Conservation (phyloP, 2,113 vertebrate species). For the Pycnonotus jocosus region DNA sequence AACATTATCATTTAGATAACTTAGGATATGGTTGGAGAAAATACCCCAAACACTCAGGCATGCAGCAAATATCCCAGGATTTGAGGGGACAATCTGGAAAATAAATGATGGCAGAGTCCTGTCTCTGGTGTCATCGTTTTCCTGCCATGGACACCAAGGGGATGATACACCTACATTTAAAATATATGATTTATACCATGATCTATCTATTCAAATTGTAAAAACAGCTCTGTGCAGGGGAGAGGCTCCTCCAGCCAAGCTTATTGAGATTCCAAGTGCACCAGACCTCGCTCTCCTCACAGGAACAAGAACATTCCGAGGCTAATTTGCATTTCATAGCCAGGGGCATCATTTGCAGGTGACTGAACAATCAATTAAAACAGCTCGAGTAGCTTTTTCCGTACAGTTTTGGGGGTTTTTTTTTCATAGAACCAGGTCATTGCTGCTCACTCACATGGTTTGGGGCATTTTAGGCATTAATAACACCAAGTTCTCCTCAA, state of each 20-base stretch:
- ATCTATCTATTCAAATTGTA: not conserved
- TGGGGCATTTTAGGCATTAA: not conserved
- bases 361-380: conserved; percentile 54
- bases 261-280: not conserved
- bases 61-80: not conserved
- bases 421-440: not conserved
- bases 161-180: not conserved
- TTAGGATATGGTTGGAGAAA: not conserved
- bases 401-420: too few relatives aligned
- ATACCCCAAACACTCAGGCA: not conserved
- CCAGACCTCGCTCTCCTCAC: not conserved
- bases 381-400: not conserved
- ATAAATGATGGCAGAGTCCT: not conserved
- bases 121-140: not conserved
- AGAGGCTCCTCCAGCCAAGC: not conserved
- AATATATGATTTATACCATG: accelerated
- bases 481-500: not conserved
- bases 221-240: not conserved
- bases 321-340: conserved; percentile 18
- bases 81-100: not conserved
- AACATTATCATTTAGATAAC: not conserved
- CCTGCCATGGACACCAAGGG: not conserved
- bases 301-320: not conserved
- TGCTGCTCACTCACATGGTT: not conserved
- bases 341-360: conserved; percentile 42